Conservation (phyloP, 2,888 invertebrate genomes). For the Galerucella nymphaeae region DNA sequence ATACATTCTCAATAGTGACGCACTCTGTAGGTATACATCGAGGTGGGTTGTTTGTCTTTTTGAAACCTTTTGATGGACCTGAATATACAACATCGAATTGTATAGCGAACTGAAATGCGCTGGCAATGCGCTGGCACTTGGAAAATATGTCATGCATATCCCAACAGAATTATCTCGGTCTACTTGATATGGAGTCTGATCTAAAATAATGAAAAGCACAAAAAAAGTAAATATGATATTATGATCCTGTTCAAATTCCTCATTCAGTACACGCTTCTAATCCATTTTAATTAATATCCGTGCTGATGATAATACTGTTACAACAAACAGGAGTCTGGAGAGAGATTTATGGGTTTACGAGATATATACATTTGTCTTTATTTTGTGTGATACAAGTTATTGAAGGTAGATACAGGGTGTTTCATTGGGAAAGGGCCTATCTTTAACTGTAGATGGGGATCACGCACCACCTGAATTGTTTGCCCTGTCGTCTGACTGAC, state of each 20-base stretch:
- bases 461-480: no score
- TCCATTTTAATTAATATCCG: constrained; percentile 33
- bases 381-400: background rate
- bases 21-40: background rate
- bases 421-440: no score
- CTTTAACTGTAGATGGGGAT: no score
- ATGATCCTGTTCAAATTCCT: constrained; percentile 17
- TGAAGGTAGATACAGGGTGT: no score
- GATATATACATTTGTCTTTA: no score
- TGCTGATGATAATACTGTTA: constrained; percentile 5
- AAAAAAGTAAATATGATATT: constrained; percentile 23
- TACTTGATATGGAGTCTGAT: constrained; percentile 26
- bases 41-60: background rate
- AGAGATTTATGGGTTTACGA: background rate
- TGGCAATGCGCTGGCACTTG: background rate
- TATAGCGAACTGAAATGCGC: no score
- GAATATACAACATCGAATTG: background rate
- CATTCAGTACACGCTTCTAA: constrained; percentile 16
- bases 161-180: constrained; percentile 11
- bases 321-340: background rate
- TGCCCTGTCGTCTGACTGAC: no score
- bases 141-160: constrained; percentile 11
- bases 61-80: background rate
- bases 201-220: constrained; percentile 27
- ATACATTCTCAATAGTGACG: no score